Percentiles rank a stretch among this genome's conserved stretches.
Evolutionary conservation across 2,113 vertebrate species (phyloP).

Genomic region (Xyrauchen texanus): DNA sequence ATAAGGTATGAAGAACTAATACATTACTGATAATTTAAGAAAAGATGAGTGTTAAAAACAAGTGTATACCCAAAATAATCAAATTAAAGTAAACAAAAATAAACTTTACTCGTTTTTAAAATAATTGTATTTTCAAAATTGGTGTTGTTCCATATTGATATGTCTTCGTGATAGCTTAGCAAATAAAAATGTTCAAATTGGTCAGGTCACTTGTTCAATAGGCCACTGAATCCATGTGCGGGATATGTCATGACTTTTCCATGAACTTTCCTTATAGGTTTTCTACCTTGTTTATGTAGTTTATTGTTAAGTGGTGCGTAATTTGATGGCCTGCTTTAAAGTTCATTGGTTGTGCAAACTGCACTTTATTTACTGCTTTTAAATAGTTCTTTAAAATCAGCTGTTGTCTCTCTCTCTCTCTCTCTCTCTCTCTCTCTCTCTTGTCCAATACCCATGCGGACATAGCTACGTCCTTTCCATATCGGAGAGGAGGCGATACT

Average conservation of each 20-base stretch:
- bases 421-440: conserved; percentile 50
- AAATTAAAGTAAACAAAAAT: too few species aligned
- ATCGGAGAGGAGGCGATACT: conserved; percentile 55
- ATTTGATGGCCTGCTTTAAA: background rate
- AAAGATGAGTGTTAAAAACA: too few species aligned
- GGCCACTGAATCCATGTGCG: too few species aligned
- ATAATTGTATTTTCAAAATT: too few species aligned
- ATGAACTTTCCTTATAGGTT: background rate
- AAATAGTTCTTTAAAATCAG: conserved; percentile 62
- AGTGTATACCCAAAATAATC: too few species aligned
- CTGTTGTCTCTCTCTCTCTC: conserved; percentile 62
- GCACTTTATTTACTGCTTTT: conserved; percentile 47
- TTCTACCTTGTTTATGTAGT: background rate
- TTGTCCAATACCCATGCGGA: conserved; percentile 72
- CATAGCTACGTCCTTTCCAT: conserved; percentile 78
- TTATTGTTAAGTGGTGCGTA: background rate
- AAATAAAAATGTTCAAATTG: too few species aligned
- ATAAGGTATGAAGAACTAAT: too few species aligned
- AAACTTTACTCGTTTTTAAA: too few species aligned
- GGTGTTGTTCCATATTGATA: too few species aligned
- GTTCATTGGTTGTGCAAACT: background rate
- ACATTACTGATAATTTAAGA: too few species aligned
- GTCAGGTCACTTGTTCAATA: background rate
- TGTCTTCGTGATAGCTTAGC: too few species aligned
- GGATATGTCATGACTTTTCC: background rate